A percentile compares a stretch with the other conserved stretches of the same genome.
Conservation (phyloP, 2,888 invertebrate genomes). For the Erebia palarica region DNA sequence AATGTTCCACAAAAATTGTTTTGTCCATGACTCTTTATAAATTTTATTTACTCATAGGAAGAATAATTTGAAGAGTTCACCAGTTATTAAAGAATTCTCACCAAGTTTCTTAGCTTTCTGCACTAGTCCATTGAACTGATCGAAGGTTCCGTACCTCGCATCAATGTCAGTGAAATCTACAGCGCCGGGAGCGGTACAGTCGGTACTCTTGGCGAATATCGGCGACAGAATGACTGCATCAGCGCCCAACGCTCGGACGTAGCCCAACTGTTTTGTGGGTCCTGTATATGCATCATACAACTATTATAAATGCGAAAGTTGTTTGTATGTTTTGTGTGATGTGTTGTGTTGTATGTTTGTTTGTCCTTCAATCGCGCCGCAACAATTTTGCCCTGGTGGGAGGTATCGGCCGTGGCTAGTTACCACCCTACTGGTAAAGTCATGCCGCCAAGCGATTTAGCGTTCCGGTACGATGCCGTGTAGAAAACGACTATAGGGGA, state of each 20-base stretch:
- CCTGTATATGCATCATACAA: conserved; percentile 48
- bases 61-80: too few species aligned
- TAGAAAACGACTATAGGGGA: not conserved
- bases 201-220: conserved; percentile 59
- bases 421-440: too few species aligned
- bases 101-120: conserved; percentile 74
- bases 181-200: conserved; percentile 91
- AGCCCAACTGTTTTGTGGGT: conserved; percentile 66
- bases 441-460: too few species aligned
- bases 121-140: conserved; percentile 82
- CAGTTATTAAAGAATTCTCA: conserved; percentile 36
- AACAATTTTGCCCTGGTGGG: too few species aligned
- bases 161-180: conserved; percentile 87
- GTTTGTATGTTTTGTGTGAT: too few species aligned
- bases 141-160: conserved; percentile 85
- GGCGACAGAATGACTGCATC: conserved; percentile 72
- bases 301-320: too few species aligned
- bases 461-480: not conserved
- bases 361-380: not conserved
- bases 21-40: too few species aligned
- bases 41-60: too few species aligned
- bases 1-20: too few species aligned
- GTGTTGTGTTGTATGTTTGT: too few species aligned
- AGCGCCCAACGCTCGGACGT: conserved; percentile 68
- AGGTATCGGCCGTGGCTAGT: too few species aligned